A percentile compares a stretch with the other conserved stretches of the same genome.
Evolutionary conservation across 2,888 invertebrate genomes (phyloP).

Genomic region (Idaea biselata): DNA sequence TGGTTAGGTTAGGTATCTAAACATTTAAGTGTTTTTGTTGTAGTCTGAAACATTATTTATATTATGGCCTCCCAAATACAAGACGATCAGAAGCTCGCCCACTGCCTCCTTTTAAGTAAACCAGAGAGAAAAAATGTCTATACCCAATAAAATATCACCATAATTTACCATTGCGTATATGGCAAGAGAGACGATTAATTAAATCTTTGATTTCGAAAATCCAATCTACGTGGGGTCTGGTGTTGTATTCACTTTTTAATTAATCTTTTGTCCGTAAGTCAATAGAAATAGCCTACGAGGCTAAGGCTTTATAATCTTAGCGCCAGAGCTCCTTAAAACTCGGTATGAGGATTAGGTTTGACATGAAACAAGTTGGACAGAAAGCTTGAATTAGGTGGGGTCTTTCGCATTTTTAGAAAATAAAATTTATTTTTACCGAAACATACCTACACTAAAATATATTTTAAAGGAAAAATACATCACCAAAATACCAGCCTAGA

Average conservation of each 20-base stretch:
- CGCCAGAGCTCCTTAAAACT: too few relatives aligned
- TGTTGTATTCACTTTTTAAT: neutral
- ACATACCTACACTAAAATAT: too few relatives aligned
- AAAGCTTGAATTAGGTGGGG: too few relatives aligned
- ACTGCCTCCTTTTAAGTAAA: conserved; percentile 51
- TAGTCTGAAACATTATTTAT: neutral
- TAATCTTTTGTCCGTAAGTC: neutral
- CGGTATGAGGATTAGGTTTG: too few relatives aligned
- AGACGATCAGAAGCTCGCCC: conserved; percentile 46
- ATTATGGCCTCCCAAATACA: conserved; percentile 15
- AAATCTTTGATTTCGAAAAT: conserved; percentile 9
- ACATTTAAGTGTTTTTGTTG: neutral
- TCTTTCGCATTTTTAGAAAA: too few relatives aligned
- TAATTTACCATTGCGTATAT: conserved; percentile 32
- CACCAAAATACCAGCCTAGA: too few relatives aligned
- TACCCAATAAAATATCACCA: conserved; percentile 37
- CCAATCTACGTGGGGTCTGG: neutral
- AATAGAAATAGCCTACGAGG: neutral
- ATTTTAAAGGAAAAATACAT: too few relatives aligned
- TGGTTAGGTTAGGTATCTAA: neutral
- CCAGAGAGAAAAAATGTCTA: conserved; percentile 42
- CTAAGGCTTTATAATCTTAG: too few relatives aligned
- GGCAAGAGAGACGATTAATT: conserved; percentile 21
- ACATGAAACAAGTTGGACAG: too few relatives aligned
- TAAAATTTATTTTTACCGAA: too few relatives aligned